These are phyloP conservation scores for Melopsittacus undulatus DNA, from an alignment of 2,797 vertebrate genomes.

Conservation along the genomic window DNA sequence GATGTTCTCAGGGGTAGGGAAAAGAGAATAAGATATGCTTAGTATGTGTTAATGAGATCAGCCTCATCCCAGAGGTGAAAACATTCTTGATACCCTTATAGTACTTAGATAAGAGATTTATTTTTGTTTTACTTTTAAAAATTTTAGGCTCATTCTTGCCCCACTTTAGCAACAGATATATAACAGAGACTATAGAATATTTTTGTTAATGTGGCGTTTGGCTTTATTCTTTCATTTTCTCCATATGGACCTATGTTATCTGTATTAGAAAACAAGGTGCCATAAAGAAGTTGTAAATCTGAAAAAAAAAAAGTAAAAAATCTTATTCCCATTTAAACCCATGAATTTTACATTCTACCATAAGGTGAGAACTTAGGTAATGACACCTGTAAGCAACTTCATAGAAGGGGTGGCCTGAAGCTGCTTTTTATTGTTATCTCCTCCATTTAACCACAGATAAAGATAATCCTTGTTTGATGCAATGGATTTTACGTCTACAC, in stretches of 20 bases:
- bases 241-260: not conserved
- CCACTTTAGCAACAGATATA: not conserved
- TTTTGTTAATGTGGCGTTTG: not conserved
- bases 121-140: not conserved
- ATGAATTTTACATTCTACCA: not conserved
- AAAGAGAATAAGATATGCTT: not conserved
- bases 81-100: not conserved
- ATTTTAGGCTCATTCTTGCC: not conserved
- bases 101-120: not conserved
- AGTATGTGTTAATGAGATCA: not conserved
- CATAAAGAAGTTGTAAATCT: not conserved
- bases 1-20: not conserved
- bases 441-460: not conserved
- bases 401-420: not conserved
- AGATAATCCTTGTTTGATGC: not conserved
- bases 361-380: not conserved
- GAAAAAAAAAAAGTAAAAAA: not conserved
- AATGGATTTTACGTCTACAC: not conserved
- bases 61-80: not conserved
- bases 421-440: not conserved
- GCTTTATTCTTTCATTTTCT: not conserved
- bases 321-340: not conserved
- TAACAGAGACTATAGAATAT: not conserved
- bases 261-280: not conserved
- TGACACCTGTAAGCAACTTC: not conserved